Evolutionary conservation across 2,888 invertebrate genomes (phyloP).

Genomic region (Drosophila borborema): DNA sequence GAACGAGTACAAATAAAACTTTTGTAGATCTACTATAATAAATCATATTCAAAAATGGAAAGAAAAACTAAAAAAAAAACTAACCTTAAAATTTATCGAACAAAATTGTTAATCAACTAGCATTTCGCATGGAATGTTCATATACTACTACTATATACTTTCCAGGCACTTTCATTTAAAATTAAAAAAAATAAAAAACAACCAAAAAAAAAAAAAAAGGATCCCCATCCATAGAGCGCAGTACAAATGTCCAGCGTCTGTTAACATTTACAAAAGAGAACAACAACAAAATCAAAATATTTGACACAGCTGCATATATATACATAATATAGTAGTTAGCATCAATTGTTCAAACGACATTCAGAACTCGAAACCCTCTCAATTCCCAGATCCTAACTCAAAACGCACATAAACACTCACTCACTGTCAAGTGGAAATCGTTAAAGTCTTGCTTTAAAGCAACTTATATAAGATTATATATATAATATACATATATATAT

Average conservation of each 20-base stretch:
- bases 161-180: constrained; percentile 51
- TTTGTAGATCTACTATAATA: constrained; percentile 47
- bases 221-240: constrained; percentile 43
- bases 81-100: constrained; percentile 31
- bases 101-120: constrained; percentile 47
- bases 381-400: constrained; percentile 31
- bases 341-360: constrained; percentile 19
- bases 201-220: not conserved
- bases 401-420: constrained; percentile 40
- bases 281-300: constrained; percentile 48
- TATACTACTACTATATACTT: constrained; percentile 31
- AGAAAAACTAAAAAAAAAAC: not conserved
- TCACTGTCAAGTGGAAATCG: constrained; percentile 61
- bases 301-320: constrained; percentile 13
- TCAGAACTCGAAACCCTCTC: constrained; percentile 28
- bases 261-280: constrained; percentile 52
- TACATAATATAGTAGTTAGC: constrained; percentile 25
- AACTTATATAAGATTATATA: constrained; percentile 67
- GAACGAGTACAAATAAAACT: constrained; percentile 34
- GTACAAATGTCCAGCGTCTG: constrained; percentile 52
- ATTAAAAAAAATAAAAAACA: constrained; percentile 8
- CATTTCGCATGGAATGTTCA: constrained; percentile 27
- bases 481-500: constrained; percentile 27
- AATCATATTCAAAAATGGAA: constrained; percentile 24
- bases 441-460: constrained; percentile 69